phyloP scores from a whole-genome alignment of 1,140 invertebrate species.

The Bombus impatiens region DNA sequence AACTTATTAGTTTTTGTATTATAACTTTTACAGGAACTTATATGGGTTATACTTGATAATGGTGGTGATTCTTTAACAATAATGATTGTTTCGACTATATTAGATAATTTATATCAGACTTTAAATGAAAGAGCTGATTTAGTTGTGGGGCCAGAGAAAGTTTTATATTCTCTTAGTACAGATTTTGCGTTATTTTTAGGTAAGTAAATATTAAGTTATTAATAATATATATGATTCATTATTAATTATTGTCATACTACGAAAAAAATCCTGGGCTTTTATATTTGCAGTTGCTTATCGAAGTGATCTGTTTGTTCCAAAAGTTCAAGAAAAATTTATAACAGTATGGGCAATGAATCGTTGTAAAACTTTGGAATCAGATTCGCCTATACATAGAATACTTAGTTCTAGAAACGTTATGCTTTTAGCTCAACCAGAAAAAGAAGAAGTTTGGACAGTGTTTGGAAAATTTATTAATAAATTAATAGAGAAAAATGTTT shows the following conservation, averaged over 20 bases:
- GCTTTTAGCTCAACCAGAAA: slow-evolving; percentile 72
- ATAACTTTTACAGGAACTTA: slow-evolving; percentile 52
- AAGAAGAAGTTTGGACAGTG: slow-evolving; percentile 68
- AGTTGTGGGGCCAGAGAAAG: slow-evolving; percentile 62
- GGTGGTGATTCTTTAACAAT: slow-evolving; percentile 64
- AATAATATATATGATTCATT: background rate
- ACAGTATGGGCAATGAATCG: slow-evolving; percentile 74
- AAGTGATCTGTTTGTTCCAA: slow-evolving; percentile 69
- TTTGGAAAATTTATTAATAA: slow-evolving; percentile 74
- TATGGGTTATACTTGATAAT: slow-evolving; percentile 76
- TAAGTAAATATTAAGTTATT: slow-evolving; percentile 58
- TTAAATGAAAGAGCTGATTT: slow-evolving; percentile 74
- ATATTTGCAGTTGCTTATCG: slow-evolving; percentile 72
- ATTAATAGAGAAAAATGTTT: slow-evolving; percentile 75
- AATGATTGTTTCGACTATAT: slow-evolving; percentile 57
- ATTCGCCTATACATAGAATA: slow-evolving; percentile 72
- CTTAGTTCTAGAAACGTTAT: slow-evolving; percentile 80
- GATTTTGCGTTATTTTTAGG: slow-evolving; percentile 77
- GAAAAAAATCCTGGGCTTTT: slow-evolving; percentile 1
- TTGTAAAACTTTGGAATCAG: slow-evolving; percentile 59
- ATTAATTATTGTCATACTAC: background rate
- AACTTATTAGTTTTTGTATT: background rate
- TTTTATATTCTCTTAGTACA: slow-evolving; percentile 71
- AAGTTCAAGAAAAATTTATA: slow-evolving; percentile 75
- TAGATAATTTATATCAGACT: slow-evolving; percentile 65